Base-by-base conservation (phyloP, 2,888 invertebrate species). In the Chydorus sphaericus region DNA sequence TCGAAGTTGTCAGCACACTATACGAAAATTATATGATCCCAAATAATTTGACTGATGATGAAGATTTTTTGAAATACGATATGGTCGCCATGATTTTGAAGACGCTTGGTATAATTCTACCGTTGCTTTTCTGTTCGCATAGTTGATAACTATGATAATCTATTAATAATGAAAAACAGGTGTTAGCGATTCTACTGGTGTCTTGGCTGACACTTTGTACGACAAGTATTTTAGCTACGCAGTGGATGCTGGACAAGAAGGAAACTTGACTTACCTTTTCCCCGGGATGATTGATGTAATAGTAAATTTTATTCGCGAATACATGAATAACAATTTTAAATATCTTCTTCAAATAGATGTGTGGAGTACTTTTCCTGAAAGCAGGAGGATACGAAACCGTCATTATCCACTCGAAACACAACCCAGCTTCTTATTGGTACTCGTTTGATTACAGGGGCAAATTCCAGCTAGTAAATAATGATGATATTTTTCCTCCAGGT, bases 251-350 rank as follows among this genome's bases (percentile, higher is more conserved):
- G 23, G 44, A 26, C 44, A 69, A 23, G 64, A 69, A 10, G 67
- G 68, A 18, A 66, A 71, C 60, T 75, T 75, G 60, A 67, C 62
- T 20, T 63, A 63, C 4, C 70, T 75, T 58, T 63, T 70, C 55
- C 70, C 75, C 6, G 71, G 73, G 3, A 68, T 75, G 48, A 70
- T 72, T 54, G 76, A 76, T 68, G 75, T 75, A 63, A 65, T 70
- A 2, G 4, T 50, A 30, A 16, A 5, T 18, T 31, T 31, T 11
- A 31, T 26, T 36, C 36, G 28, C 30, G 14, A 39, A 26, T 48
- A 28, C n/a, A n/a, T n/a, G n/a, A n/a, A 37, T 30, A 56, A 16
- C 16, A 4, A 33, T 11, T 6, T 50, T 49, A 14, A 8, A 4
- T 39, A 28, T 57, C 31, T 26, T 39, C 28, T 23, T 61, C 63